Evolutionary conservation across 2,797 vertebrate genomes (phyloP).

Genomic region (Platyrinchus mystaceus): DNA sequence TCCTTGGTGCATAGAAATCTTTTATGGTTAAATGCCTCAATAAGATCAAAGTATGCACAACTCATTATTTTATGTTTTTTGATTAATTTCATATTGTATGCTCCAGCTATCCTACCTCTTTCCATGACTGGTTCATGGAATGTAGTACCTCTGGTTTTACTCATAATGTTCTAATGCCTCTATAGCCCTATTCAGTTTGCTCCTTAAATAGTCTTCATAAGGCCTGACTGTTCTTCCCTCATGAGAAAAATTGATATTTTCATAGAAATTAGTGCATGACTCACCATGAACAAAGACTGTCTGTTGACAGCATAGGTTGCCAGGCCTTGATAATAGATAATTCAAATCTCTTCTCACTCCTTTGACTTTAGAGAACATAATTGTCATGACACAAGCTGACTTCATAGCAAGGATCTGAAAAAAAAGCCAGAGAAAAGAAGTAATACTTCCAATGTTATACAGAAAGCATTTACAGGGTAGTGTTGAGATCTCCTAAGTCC

Average conservation of each 20-base stretch:
- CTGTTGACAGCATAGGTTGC: neutral
- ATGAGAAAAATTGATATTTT: neutral
- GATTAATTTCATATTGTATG: neutral
- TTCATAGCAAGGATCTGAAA: neutral
- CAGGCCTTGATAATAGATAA: neutral
- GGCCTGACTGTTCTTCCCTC: neutral
- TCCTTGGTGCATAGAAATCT: neutral
- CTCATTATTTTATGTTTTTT: neutral
- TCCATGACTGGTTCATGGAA: neutral
- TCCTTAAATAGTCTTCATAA: neutral
- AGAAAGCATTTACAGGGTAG: neutral
- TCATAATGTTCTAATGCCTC: neutral
- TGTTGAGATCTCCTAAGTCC: neutral
- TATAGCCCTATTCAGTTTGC: neutral
- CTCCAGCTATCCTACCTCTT: neutral
- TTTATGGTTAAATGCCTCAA: neutral
- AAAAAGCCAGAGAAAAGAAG: neutral
- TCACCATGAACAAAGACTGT: neutral
- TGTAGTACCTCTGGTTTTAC: neutral
- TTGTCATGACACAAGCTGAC: neutral
- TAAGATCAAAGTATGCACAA: neutral
- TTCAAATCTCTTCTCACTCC: neutral
- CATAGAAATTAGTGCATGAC: neutral
- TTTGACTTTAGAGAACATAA: neutral
- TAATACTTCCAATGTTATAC: neutral